These are phyloP conservation scores for Callosobruchus maculatus DNA, from an alignment of 2,888 invertebrate species.

Conservation along the genomic window DNA sequence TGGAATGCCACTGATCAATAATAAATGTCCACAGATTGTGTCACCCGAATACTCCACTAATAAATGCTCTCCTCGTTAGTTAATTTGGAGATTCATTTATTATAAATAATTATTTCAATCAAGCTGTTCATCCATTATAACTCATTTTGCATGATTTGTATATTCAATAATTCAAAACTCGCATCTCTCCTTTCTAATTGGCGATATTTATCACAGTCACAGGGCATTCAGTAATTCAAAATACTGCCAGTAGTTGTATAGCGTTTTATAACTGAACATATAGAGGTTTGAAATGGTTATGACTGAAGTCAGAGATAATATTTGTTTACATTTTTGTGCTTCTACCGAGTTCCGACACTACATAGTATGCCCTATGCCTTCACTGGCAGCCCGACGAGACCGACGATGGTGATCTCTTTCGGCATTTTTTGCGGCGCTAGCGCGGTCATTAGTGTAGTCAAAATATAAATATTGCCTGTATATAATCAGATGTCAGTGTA, in stretches of 20 bases:
- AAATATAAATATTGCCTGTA: no score
- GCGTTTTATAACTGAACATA: no score
- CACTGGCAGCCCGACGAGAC: no score
- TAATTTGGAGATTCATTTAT: background rate
- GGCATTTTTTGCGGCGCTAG: no score
- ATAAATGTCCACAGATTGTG: background rate
- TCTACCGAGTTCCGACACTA: no score
- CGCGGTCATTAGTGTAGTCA: no score
- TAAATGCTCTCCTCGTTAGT: background rate
- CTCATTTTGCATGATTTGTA: background rate
- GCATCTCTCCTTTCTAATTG: background rate
- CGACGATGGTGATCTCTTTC: no score
- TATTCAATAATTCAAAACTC: background rate
- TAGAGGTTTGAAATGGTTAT: no score
- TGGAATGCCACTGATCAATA: background rate
- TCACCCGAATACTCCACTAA: background rate
- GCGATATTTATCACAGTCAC: background rate
- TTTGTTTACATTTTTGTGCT: no score
- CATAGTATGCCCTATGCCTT: no score
- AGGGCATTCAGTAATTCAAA: background rate
- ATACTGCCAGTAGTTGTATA: background rate
- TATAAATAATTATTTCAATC: background rate
- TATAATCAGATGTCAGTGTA: no score
- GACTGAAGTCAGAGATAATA: no score
- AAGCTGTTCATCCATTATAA: background rate